Base-by-base conservation (phyloP, 2,113 vertebrate genomes). In the Formicarius rufipectus region DNA sequence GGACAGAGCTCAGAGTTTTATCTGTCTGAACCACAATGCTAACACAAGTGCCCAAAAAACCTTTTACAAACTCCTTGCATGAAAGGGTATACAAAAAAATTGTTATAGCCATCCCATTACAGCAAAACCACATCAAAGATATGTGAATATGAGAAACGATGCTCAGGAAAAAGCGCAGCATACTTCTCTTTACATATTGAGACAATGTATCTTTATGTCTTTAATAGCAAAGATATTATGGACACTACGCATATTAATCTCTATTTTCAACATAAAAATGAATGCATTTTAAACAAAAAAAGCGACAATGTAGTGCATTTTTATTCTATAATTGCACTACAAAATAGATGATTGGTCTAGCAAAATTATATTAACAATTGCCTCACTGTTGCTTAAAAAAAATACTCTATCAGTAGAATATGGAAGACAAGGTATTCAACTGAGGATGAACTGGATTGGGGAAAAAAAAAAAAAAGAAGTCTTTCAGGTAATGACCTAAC, bases 381-480 rank as follows among this genome's bases (percentile, higher is more conserved):
- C 12, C 24, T 66, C 78, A 69, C 12, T 42, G 23, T 52, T 31
- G 47, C 53, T 85, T 91, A 25, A 90, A 92, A 88, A 95, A 94
- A 72, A 59, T 13, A 39, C 14, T 37, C 45, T 53, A 45, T 53
- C 40, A 55, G n/a, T 35, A 81, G 49, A 87, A 45, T 74, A 77
- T 94, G 44, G 76, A 93, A 64, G 68, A 50, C 35, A 94, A 77
- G 87, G 50, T 73, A 90, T 74, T 94, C 87, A 94, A 94, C 79
- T 83, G 95, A 96, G 88, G 95, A 84, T 1, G 25, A 79, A 77
- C 11, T 53, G 39, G 35, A 87, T 6, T 59, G 27, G 27, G 47
- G 22, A 16, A 16, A 49, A 50, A 14, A n/a, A 73, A 76, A 55
- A 58, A 68, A 50, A 20, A 81, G 79, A 94, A 58, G 42, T 80